Base-by-base conservation (phyloP, 2,888 invertebrate genomes). In the Steinernema carpocapsae region DNA sequence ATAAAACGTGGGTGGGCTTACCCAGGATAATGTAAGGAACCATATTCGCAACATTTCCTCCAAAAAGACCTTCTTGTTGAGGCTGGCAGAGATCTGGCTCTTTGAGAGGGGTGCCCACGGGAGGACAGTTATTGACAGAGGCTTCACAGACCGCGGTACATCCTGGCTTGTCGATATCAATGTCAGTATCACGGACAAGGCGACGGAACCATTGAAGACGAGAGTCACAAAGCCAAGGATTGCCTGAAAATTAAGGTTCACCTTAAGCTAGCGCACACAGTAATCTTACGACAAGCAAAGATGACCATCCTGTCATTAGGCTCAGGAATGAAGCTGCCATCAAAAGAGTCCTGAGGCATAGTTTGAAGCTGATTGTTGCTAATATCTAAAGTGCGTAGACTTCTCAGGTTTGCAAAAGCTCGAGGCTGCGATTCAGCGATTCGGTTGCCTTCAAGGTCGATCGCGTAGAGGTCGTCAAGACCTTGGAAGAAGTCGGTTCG, bases 21-120 rank as follows among this genome's bases (percentile, higher is more conserved):
- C 86, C 85, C 14, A 87, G 80, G 70, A 87, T 87, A 76, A 87
- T 87, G 86, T 87, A 87, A 74, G 84, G 84, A 52, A 86, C 84
- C 75, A 86, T 78, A 7, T 82, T 83, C 19, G 84, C 77, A 32
- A 87, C 84, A 72, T 78, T 78, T 52, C 84, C 83, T 51, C 81
- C 78, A 43, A 85, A 75, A 10, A 84, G 83, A 75, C 82, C 78
- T 48, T 81, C 79, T 72, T 80, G 80, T 71, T 84, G 84, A 56
- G 78, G 78, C 32, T 79, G 81, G 75, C 84, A 85, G 74, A 83
- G 81, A 78, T 86, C 86, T 70, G 81, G 76, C 29, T 83, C 83
- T 74, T 86, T 79, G 72, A 85, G 76, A 22, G 86, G 85, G 22
- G 86, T 86, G 77, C 86, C 86, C 37, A 82, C 79, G 10, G 84